Conservation (phyloP, 2,888 invertebrate species). For the Drosophila silvestris region DNA sequence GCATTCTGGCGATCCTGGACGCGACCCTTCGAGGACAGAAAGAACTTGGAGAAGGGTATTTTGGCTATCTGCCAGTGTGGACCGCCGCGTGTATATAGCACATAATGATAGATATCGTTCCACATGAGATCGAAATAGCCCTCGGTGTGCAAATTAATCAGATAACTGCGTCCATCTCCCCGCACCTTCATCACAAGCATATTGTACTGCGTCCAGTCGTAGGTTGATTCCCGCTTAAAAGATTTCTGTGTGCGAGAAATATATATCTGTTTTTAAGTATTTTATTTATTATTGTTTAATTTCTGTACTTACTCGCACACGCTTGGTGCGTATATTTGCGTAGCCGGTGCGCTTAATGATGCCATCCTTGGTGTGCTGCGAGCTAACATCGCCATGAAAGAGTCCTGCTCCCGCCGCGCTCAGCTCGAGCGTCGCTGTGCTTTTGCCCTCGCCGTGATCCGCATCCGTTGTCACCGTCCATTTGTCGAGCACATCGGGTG, state of each 20-base stretch:
- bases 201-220: constrained; percentile 92
- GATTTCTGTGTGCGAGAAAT: constrained; percentile 88
- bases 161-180: constrained; percentile 97
- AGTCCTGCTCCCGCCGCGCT: constrained; percentile 89
- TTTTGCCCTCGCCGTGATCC: constrained; percentile 93
- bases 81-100: constrained; percentile 97
- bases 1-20: constrained; percentile 92
- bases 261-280: background rate
- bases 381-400: constrained; percentile 90
- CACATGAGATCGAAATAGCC: constrained; percentile 94
- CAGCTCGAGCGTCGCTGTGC: constrained; percentile 88
- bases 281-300: background rate
- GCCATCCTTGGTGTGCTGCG: constrained; percentile 93
- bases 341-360: constrained; percentile 91
- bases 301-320: constrained; percentile 87
- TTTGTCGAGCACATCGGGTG: constrained; percentile 87
- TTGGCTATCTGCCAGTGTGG: constrained; percentile 98
- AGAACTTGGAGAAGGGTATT: constrained; percentile 98
- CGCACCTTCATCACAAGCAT: constrained; percentile 91
- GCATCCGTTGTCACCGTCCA: constrained; percentile 92
- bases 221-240: constrained; percentile 90
- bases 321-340: constrained; percentile 90
- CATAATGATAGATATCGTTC: constrained; percentile 95
- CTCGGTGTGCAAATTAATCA: constrained; percentile 91
- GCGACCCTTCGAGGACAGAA: constrained; percentile 92